These are phyloP conservation scores for Turnix velox DNA, from an alignment of 2,113 vertebrate species.

Conservation along the genomic window DNA sequence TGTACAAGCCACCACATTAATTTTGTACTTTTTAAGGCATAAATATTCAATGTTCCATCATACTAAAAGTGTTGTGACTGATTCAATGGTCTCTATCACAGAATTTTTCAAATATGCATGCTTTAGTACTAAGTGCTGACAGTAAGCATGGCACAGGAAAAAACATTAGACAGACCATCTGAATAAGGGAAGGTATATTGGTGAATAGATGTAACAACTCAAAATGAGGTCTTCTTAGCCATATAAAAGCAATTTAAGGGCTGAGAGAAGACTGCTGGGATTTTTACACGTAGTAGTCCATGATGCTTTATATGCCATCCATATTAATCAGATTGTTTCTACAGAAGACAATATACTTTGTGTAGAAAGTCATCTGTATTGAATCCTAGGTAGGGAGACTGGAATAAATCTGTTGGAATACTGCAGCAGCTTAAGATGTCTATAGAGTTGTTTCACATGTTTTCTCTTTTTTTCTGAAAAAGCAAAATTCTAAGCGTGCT, in stretches of 20 bases:
- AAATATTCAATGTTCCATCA: background rate
- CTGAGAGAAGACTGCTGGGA: background rate
- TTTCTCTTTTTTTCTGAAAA: background rate
- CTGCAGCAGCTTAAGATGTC: background rate
- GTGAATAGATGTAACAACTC: background rate
- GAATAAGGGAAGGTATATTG: background rate
- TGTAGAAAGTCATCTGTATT: background rate
- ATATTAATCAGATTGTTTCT: background rate
- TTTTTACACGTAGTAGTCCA: background rate
- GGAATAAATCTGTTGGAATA: background rate
- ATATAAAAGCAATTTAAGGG: background rate
- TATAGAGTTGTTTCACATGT: background rate
- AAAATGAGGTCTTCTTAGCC: background rate
- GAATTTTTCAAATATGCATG: background rate
- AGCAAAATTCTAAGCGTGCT: background rate
- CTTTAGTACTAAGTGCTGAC: background rate
- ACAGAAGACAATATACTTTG: background rate
- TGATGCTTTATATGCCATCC: background rate
- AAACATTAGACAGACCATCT: background rate
- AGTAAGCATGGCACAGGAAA: background rate
- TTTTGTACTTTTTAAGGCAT: background rate
- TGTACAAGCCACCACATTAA: background rate
- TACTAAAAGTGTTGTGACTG: background rate
- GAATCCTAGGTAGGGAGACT: background rate
- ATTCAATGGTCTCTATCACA: background rate